phyloP scores from a whole-genome alignment of 2,113 vertebrate genomes.

The Megalops atlanticus region DNA sequence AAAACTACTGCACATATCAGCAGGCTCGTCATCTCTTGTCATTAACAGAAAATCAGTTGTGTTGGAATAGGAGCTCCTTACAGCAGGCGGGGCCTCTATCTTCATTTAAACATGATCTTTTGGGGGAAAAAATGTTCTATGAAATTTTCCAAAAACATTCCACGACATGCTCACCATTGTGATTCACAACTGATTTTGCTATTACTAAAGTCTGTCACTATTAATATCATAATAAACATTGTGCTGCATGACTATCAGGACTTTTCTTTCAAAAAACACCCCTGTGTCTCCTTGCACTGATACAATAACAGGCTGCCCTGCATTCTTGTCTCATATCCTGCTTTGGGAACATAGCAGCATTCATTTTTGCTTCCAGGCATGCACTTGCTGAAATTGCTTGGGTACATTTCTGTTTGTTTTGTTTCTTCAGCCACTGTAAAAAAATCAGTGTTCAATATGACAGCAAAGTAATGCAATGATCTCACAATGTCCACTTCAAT shows the following conservation, averaged over 20 bases:
- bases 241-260: background rate
- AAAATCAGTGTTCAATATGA: background rate
- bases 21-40: background rate
- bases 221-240: background rate
- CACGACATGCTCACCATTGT: background rate
- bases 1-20: background rate
- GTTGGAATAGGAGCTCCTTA: background rate
- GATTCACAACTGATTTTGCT: background rate
- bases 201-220: background rate
- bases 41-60: background rate
- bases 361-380: too few species aligned
- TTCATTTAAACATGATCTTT: constrained; percentile 6
- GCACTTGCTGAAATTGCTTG: background rate
- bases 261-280: background rate
- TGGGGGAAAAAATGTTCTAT: background rate
- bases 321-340: background rate
- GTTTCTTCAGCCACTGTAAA: background rate
- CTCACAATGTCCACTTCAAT: background rate
- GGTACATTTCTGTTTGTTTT: background rate
- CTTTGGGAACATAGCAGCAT: background rate
- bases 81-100: background rate
- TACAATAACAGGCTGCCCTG: background rate
- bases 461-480: background rate
- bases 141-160: background rate
- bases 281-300: background rate